phyloP scores from a whole-genome alignment of 2,113 vertebrate species.

The Trogon surrucura region DNA sequence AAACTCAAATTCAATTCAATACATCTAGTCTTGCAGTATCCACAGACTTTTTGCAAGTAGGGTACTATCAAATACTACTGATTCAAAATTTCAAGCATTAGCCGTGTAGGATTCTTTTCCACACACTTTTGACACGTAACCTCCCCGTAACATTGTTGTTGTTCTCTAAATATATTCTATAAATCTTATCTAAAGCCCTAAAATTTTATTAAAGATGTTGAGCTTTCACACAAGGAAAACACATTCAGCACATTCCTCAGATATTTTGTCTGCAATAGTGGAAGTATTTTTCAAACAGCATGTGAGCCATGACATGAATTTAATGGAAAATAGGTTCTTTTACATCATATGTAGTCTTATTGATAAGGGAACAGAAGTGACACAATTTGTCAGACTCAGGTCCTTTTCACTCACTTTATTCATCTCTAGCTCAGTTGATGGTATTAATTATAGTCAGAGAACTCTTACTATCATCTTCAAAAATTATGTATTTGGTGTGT shows the following conservation, averaged over 20 bases:
- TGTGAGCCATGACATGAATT: background rate
- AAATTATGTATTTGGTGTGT: background rate
- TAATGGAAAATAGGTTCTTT: background rate
- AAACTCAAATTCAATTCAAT: background rate
- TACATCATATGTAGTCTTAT: background rate
- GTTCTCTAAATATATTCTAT: background rate
- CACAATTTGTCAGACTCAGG: background rate
- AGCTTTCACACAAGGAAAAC: background rate
- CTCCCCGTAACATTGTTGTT: background rate
- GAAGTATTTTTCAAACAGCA: background rate
- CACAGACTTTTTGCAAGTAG: background rate
- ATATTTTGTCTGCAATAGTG: background rate
- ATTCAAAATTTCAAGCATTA: background rate
- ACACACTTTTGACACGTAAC: background rate
- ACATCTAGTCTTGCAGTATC: background rate
- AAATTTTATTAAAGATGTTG: background rate
- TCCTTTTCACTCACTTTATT: background rate
- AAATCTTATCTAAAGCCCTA: background rate
- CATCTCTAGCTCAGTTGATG: background rate
- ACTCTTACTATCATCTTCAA: background rate
- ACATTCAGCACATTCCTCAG: background rate
- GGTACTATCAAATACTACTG: background rate
- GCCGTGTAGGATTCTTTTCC: background rate
- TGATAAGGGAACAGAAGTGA: background rate
- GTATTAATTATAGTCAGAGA: background rate